Evolutionary conservation across 2,888 invertebrate species (phyloP), one percentile per base, ranked within the genome.

Genomic region (Thymelicus lineola): DNA sequence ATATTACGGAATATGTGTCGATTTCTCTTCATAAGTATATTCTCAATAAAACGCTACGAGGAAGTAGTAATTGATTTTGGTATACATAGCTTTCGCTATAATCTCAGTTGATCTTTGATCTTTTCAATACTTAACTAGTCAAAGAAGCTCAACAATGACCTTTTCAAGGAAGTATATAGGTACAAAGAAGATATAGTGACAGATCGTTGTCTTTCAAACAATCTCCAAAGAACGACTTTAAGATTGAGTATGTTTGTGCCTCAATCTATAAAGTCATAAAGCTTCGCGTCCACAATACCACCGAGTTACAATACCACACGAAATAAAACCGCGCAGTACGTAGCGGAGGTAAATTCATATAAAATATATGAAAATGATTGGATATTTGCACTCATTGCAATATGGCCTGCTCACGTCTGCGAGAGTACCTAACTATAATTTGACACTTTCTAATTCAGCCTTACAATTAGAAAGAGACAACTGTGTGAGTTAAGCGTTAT

Each of bases 361-460:
- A 50, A 50, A 50, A 50, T 50, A 50, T 17, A 17, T 17, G 15
- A 17, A 50, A 17, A n/a, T 50, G 48, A n/a, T 50, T 17, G 48
- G 42, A 9, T 42, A 42, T 42, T 12, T 42, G 48, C 15, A 15
- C 15, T n/a, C 28, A 9, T 48, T 48, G 48, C 15, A 48, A 48
- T 53, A 20, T 20, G 53, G 20, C 20, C 53, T 20, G 53, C 53
- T 53, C 53, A 20, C 53, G 20, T 10, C 20, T 42, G 20, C 53
- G 17, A 20, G 28, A 59, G 12, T 28, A 28, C 4, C 4, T 28
- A 28, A 20, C 1, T 59, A 61, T 60, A 67, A 67, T 76, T 86
- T 86, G 89, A 88, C 89, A 89, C 89, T 93, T 91, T 91, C 93
- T 91, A 92, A 93, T 87, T 87, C 93, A 93, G 93, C 93, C 93